Evolutionary conservation across 2,797 vertebrate species (phyloP), one percentile per base, ranked within the genome.

Genomic region (Lithobates pipiens): DNA sequence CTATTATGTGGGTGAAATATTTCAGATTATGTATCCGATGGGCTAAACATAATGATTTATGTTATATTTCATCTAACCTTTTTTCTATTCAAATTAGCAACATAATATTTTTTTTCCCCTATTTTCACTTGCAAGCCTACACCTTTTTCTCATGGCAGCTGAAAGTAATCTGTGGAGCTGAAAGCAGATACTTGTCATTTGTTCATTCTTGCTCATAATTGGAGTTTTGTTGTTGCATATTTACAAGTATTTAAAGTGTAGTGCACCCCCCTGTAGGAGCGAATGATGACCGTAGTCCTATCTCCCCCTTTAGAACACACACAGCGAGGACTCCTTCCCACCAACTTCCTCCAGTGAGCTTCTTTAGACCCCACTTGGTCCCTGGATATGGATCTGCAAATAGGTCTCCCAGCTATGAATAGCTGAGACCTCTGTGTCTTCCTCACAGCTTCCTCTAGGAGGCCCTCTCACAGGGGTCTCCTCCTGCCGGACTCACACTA

Each of bases 1-100:
- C 85, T 61, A 87, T 87, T 83, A 83, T 83, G 70, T 69, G 80
- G 75, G 50, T 83, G 76, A 87, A 87, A 87, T 87, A 87, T 87
- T 87, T 75, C 71, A 75, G 76, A 61, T 83, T 73, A 86, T 79
- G 80, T 87, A 71, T 83, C 81, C 76, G 29, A 77, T 61, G 61
- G 76, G 76, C 81, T 83, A 83, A 87, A 79, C 76, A 87, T 80
- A 77, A 77, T 87, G 76, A 87, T 83, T 75, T 82, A 86, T 86
- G 69, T 83, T 50, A 76, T 75, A 75, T 83, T 83, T 83, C 69
- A 83, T 81, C 80, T 75, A 67, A 71, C 76, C 63, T 69, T 87
- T 82, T 71, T 79, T 75, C 36, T 34, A 87, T 83, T 79, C 63
- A 87, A 87, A 87, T 87, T 76, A 87, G 81, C 73, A 74, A 32